phyloP scores from a whole-genome alignment of 2,113 vertebrate genomes.

The Ciconia maguari region DNA sequence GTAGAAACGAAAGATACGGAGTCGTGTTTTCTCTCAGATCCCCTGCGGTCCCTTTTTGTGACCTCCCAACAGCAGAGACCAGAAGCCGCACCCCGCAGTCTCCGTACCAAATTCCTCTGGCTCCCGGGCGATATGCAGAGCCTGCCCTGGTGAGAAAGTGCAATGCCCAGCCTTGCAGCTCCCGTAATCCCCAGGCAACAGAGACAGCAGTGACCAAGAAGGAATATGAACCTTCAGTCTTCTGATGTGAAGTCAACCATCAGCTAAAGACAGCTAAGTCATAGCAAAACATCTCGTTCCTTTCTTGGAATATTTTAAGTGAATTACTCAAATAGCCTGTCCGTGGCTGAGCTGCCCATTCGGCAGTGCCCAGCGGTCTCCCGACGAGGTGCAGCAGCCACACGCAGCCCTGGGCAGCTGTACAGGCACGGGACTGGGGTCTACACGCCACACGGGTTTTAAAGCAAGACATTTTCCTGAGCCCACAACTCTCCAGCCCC shows the following conservation, averaged over 20 bases:
- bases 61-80: not conserved
- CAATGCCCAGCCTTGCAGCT: not conserved
- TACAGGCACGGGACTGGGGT: rapidly evolving
- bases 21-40: not conserved
- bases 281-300: not conserved
- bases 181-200: not conserved
- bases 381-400: rapidly evolving
- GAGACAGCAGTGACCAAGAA: not conserved
- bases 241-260: not conserved
- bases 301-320: not conserved
- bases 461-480: not conserved
- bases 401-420: not conserved
- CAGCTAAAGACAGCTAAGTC: not conserved
- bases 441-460: not conserved
- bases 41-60: not conserved
- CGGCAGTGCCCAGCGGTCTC: not conserved
- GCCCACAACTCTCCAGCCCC: not conserved
- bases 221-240: not conserved
- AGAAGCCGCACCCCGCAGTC: not conserved
- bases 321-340: not conserved
- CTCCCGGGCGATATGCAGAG: not conserved
- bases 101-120: not conserved
- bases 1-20: rapidly evolving
- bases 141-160: not conserved
- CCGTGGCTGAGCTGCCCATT: rapidly evolving